Base-by-base conservation (phyloP, 1,140 invertebrate species). In the Hesperophylax magnus region DNA sequence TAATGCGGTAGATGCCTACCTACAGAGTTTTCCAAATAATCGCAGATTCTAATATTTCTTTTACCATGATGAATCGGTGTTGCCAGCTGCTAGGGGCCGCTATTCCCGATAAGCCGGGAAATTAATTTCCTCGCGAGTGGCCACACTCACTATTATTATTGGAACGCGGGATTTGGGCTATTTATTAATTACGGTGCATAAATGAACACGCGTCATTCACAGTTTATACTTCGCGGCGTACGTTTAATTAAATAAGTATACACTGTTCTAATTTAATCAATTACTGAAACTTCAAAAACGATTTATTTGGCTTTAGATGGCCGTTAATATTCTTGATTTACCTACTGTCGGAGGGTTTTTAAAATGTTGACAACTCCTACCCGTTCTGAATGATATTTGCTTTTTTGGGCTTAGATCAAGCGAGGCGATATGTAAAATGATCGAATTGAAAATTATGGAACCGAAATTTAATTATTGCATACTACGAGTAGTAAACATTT, bases 51-150 rank as follows among this genome's bases (percentile, higher is more conserved):
- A 22, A 72, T 72, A 72, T 72, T 72, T 54, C 20, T 24, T 53
- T 53, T 72, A 72, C 69, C 11, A 72, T 72, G 69, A 72, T 72
- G 69, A 54, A 72, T 72, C 22, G 69, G 39, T 72, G 69, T 72
- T 54, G 52, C 69, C 47, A 20, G 39, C 39, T 47, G 39, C 39
- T 11, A 47, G 9, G 11, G 18, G 69, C 47, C 20, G 69, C 20
- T 54, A 72, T 54, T 72, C n/a, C 52, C 47, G 52, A 72, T 54
- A 72, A 72, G 69, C 47, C 22, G 52, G 47, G 11, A 27, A 54
- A 72, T 72, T 72, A 72, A 72, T 54, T 72, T 47, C 39, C 39
- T 47, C 39, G 39, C 39, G 9, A 47, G 39, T 47, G 39, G 39
- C 39, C 39, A 47, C 39, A 47, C 39, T 47, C 39, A 14, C 39